A percentile compares a stretch with the other conserved stretches of the same genome.
phyloP scores from a whole-genome alignment of 2,888 invertebrate genomes.

The Globia sparganii region DNA sequence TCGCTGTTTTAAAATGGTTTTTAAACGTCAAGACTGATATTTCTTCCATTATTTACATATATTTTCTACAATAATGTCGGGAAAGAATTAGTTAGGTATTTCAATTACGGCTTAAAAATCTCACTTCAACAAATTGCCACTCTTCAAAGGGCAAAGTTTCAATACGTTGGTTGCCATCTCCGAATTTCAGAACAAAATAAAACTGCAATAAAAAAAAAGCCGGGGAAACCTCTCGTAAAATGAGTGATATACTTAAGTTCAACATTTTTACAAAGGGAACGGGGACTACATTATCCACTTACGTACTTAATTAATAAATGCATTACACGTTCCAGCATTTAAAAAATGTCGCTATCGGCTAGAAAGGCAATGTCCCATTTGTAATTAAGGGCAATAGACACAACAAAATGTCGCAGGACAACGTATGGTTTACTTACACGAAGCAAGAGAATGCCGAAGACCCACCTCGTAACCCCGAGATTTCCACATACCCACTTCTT shows the following conservation, averaged over 20 bases:
- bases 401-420: slow-evolving; percentile 60
- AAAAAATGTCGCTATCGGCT: slow-evolving; percentile 44
- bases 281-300: slow-evolving; percentile 2
- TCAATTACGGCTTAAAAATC: background rate
- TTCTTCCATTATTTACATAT: background rate
- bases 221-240: background rate
- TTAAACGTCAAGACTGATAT: slow-evolving; percentile 5
- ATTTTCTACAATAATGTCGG: background rate
- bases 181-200: background rate
- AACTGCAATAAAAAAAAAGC: background rate
- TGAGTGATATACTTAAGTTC: background rate
- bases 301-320: slow-evolving; percentile 24
- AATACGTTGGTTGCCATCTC: background rate
- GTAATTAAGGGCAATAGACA: slow-evolving; percentile 64
- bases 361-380: slow-evolving; percentile 54
- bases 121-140: too few species aligned
- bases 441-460: slow-evolving; percentile 23
- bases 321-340: slow-evolving; percentile 32
- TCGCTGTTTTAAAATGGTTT: slow-evolving; percentile 17
- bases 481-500: background rate
- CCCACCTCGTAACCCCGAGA: background rate
- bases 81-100: background rate
- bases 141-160: background rate
- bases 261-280: background rate
- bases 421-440: background rate